Evolutionary conservation across 2,888 invertebrate species (phyloP), one percentile per base, ranked within the genome.

Genomic region (Tetragonisca angustula): DNA sequence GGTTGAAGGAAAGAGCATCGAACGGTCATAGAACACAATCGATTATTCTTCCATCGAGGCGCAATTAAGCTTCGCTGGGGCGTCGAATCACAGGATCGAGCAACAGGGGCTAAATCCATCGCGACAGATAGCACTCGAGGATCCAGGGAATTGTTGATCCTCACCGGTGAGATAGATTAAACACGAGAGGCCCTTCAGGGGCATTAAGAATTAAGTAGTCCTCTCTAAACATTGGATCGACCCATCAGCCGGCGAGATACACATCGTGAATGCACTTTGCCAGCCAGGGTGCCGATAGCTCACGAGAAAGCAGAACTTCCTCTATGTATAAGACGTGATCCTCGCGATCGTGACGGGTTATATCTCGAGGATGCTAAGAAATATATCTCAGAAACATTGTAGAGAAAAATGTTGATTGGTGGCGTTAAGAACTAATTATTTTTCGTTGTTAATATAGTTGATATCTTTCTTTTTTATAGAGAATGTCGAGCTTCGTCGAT

Each of bases 201-300:
- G 85, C 78, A 86, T 83, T 86, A 80, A 83, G 86, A 86, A 86
- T 86, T 86, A 86, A 83, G 80, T 73, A 83, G 83, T 83, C 83
- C 86, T 81, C 78, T 87, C 75, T 80, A 87, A 87, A 87, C 74
- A 76, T 78, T 49, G 76, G 65, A 76, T 77, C 71, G 70, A 52
- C 74, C 73, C 71, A 52, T 79, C 79, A 52, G 70, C 68, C 83
- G 71, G 69, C 65, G 64, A 68, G 76, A 67, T 76, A 21, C 65
- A 64, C 73, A 67, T 76, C 78, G 65, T 78, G 71, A 72, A 81
- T 78, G 79, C 89, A 85, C 88, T 83, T 80, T 73, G 68, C 70
- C 54, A 32, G 65, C 49, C 56, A 59, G 50, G 79, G 75, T 72
- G 69, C 43, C 50, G 84, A 80, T 43, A 24, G 69, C 79, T 71